Base-by-base conservation (phyloP, 2,888 invertebrate species). In the Hylaea fasciaria region DNA sequence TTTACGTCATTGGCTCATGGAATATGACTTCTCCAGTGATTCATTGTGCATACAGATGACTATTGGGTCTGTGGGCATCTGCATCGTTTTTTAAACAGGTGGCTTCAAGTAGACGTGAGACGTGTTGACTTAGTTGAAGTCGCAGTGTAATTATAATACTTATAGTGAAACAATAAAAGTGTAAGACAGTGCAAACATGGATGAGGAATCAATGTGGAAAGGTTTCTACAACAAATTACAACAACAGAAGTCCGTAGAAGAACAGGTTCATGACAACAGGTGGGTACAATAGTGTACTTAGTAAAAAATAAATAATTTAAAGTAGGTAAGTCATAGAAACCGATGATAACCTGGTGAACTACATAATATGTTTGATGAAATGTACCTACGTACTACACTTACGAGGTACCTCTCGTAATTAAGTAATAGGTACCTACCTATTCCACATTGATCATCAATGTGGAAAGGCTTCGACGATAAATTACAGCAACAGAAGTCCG, bases 181-280 rank as follows among this genome's bases (percentile, higher is more conserved):
- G 1, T 32, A 9, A 32, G 32, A 32, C 3, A 32, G 32, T 32
- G 32, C 32, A 4, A 81, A 70, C 72, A 93, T 89, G 94, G 93
- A 95, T 85, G 96, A 96, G 86, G 96, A 96, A 78, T 90, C 93
- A 11, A 96, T 96, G 96, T 96, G 96, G 95, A 95, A 94, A 86
- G 94, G 93, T 62, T 95, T 95, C 77, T 96, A 95, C 75, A 94
- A 95, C 55, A 95, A 94, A 76, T 81, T 95, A 63, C 94, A 94
- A 70, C 93, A 94, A 62, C 94, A 94, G 71, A 94, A 94, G 80
- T 94, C 94, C 57, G 76, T 89, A 54, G 93, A 94, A 51, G 94
- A 94, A 66, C 93, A 93, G 64, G 94, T 94, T 64, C 96, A 95
- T 76, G 95, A 96, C 71, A 90, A 84, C 77, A 94, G 94, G 96